Conservation (phyloP, 2,888 invertebrate genomes). For the Drosophila silvestris region DNA sequence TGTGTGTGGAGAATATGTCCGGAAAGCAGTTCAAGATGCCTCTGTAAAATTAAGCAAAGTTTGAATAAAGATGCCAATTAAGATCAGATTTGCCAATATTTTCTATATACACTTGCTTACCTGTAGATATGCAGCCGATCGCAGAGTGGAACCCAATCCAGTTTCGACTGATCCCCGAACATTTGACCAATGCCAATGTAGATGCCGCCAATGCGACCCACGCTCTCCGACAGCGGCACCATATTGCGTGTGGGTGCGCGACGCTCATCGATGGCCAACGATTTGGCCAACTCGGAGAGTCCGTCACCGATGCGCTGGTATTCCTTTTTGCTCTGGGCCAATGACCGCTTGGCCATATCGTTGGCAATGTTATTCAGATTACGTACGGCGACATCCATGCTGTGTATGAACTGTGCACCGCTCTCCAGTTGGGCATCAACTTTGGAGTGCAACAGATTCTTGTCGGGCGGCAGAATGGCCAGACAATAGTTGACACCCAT, state of each 20-base stretch:
- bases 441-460: conserved; percentile 90
- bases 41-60: conserved; percentile 81
- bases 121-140: conserved; percentile 97
- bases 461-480: conserved; percentile 93
- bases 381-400: conserved; percentile 95
- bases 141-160: conserved; percentile 95
- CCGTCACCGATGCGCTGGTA: conserved; percentile 95
- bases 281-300: conserved; percentile 93
- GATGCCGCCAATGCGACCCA: conserved; percentile 94
- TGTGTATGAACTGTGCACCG: conserved; percentile 92
- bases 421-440: conserved; percentile 94
- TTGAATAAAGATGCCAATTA: background rate
- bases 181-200: conserved; percentile 95
- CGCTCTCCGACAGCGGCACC: conserved; percentile 91
- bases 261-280: conserved; percentile 92
- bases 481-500: conserved; percentile 96
- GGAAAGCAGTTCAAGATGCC: conserved; percentile 96
- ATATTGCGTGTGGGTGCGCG: conserved; percentile 87
- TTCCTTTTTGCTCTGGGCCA: conserved; percentile 89
- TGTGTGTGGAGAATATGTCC: conserved; percentile 95
- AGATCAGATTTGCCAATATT: background rate
- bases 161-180: conserved; percentile 95
- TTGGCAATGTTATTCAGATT: conserved; percentile 91
- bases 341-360: conserved; percentile 95
- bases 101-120: conserved; percentile 28